Evolutionary conservation across 2,797 vertebrate genomes (phyloP), one percentile per base, ranked within the genome.

Genomic region (Fistularia tabacaria): DNA sequence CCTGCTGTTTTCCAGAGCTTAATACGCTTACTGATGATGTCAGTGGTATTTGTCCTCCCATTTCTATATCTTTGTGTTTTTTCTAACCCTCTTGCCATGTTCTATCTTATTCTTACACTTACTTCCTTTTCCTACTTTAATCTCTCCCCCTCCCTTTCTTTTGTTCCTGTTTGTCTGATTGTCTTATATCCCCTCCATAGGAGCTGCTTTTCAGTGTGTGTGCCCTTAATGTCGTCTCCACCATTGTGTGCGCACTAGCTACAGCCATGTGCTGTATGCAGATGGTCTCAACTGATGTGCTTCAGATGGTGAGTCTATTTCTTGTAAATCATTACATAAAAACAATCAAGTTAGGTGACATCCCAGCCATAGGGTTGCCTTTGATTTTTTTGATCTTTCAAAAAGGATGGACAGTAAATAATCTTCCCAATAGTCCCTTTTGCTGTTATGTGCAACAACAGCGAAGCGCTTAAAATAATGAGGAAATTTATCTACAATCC

Each of bases 211-310:
- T 99, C 88, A 97, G 95, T 6, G 96, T 99, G 50, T 99, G 97
- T 12, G 97, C 95, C 77, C 92, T 99, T 74, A 99, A 98, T 57
- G 93, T 99, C 83, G 92, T 99, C 86, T 98, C 97, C 83, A 99
- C 97, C 81, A 97, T 99, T 59, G 94, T 99, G 80, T 99, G 97
- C 44, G 95, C 97, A 6, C 83, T 99, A 71, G 97, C 97, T 79
- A 99, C 97, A 0, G 97, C 97, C 49, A 96, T 97, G 94, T 98
- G 96, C 91, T 99, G 97, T 79, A 98, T 98, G 97, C 97, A 99
- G 91, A 98, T 99, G 95, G 95, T 98, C 75, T 98, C 97, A 1
- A 91, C 94, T 15, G 97, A 99, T 75, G 89, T 98, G 65, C 92
- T 99, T 78, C 97, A 96, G 85, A 95, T 98, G 95, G 97, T 98